These are phyloP conservation scores for Gnathonemus longibarbis DNA, from an alignment of 2,113 vertebrate genomes.

Conservation along the genomic window DNA sequence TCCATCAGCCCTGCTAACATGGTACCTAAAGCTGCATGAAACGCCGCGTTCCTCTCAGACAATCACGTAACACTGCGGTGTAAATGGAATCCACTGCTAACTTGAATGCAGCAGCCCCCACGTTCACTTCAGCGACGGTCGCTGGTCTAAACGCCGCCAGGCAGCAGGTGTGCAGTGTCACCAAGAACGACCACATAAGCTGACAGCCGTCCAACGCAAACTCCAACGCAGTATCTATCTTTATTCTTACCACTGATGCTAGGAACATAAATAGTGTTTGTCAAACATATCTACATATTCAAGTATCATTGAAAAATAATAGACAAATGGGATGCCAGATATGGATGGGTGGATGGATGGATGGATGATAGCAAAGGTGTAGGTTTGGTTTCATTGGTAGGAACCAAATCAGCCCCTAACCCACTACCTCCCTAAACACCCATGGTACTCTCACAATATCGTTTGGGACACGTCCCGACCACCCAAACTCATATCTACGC, in stretches of 20 bases:
- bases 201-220: background rate
- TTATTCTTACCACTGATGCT: background rate
- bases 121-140: background rate
- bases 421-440: background rate
- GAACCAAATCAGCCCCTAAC: background rate
- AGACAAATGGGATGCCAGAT: background rate
- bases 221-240: background rate
- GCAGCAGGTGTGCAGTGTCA: background rate
- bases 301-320: background rate
- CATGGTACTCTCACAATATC: background rate
- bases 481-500: background rate
- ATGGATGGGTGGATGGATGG: background rate
- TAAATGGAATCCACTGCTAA: background rate
- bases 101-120: background rate
- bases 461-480: background rate
- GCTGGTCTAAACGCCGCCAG: background rate
- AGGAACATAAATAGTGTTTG: background rate
- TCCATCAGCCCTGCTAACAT: background rate
- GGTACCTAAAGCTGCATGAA: background rate
- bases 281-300: background rate
- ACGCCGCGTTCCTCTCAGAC: background rate
- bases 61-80: background rate
- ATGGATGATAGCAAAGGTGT: background rate
- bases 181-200: background rate
- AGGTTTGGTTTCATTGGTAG: background rate